Percentiles rank a stretch among this genome's conserved stretches.
Conservation (phyloP, 2,113 vertebrate species). For the Polyodon spathula region DNA sequence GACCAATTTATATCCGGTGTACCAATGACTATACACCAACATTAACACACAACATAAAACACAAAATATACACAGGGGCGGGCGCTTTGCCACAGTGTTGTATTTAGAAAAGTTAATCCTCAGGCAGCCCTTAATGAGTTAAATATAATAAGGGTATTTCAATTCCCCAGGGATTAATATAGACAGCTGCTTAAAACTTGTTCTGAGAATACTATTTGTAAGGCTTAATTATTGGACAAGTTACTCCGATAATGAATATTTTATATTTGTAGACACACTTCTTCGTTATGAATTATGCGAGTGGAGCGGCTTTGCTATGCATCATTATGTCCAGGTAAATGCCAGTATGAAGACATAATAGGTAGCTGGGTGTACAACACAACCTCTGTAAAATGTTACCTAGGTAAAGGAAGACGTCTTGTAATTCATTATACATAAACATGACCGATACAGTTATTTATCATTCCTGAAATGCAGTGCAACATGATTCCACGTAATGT, state of each 20-base stretch:
- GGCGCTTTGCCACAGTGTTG: no score
- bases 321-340: conserved; percentile 87
- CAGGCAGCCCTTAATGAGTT: conserved; percentile 29
- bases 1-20: no score
- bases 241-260: no score
- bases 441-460: conserved; percentile 61
- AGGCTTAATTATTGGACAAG: no score
- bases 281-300: no score
- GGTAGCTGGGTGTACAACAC: conserved; percentile 77
- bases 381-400: conserved; percentile 78
- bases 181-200: conserved; percentile 34
- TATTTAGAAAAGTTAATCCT: conserved; percentile 22
- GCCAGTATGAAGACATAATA: conserved; percentile 86
- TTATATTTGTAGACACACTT: no score
- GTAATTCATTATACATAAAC: conserved; percentile 78
- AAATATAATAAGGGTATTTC: conserved; percentile 30
- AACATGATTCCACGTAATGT: conserved; percentile 22
- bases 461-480: conserved; percentile 51
- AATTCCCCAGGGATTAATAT: conserved; percentile 39
- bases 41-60: no score
- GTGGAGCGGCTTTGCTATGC: conserved; percentile 65
- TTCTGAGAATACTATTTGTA: no score
- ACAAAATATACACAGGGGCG: no score
- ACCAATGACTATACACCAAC: no score
- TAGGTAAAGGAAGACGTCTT: conserved; percentile 61